Conservation (phyloP, 1,140 invertebrate species). For the Ceratoteleas bidentatus region DNA sequence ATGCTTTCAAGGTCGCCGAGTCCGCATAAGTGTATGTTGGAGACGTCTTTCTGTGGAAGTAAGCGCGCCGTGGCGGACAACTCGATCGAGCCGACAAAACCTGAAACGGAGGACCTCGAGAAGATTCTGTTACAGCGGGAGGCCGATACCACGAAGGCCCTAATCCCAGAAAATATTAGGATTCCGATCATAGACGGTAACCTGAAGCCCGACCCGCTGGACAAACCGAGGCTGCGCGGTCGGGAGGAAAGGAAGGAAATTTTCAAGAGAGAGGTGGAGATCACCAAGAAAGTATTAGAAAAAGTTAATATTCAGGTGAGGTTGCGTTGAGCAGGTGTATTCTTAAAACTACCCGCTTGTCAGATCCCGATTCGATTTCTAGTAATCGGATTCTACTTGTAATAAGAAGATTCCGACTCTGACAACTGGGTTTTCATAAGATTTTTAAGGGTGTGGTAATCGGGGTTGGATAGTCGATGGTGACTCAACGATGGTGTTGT, state of each 20-base stretch:
- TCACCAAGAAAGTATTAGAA: conserved; percentile 79
- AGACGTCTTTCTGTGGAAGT: conserved; percentile 93
- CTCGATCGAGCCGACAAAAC: conserved; percentile 78
- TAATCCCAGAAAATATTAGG: conserved; percentile 78
- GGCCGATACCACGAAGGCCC: conserved; percentile 78
- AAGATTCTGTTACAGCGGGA: conserved; percentile 84
- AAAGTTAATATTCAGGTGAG: conserved; percentile 78
- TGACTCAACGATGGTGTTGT: background rate
- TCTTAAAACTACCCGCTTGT: background rate
- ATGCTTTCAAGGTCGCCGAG: conserved; percentile 86
- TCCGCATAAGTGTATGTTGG: conserved; percentile 92
- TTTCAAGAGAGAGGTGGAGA: conserved; percentile 80
- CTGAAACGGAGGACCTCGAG: conserved; percentile 84
- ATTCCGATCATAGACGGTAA: conserved; percentile 78
- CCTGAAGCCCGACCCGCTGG: conserved; percentile 77
- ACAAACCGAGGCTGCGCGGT: conserved; percentile 76
- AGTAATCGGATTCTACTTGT: no score
- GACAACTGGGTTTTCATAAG: no score
- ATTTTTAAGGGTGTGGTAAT: background rate
- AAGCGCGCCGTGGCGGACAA: conserved; percentile 83
- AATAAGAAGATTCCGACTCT: no score
- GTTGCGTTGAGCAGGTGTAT: background rate
- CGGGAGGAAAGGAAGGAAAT: conserved; percentile 80
- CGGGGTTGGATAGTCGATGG: background rate
- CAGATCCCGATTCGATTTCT: no score